phyloP scores from a whole-genome alignment of 2,888 invertebrate genomes.

The Drosophila sordidapex region DNA sequence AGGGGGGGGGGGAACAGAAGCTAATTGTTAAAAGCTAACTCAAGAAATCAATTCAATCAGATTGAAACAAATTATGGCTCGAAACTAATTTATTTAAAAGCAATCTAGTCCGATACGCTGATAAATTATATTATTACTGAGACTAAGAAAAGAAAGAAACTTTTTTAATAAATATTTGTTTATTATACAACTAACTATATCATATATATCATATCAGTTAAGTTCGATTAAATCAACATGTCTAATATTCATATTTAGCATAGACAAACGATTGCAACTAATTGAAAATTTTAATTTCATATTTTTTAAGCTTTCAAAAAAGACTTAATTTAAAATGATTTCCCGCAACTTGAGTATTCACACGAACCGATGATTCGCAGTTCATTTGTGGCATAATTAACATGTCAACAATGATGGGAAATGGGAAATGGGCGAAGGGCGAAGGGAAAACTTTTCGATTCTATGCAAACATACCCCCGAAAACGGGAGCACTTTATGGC shows the following conservation, averaged over 20 bases:
- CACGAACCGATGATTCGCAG: slow-evolving; percentile 31
- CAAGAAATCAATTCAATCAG: neutral
- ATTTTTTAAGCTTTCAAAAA: neutral
- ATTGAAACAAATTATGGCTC: neutral
- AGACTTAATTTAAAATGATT: neutral
- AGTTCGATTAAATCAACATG: neutral
- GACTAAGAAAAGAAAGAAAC: neutral
- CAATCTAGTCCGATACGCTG: neutral
- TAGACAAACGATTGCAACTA: too few species aligned
- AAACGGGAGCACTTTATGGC: slow-evolving; percentile 41
- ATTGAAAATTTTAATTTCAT: neutral
- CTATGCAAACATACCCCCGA: slow-evolving; percentile 26
- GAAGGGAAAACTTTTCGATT: slow-evolving; percentile 19
- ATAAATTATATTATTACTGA: neutral
- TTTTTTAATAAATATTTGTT: neutral
- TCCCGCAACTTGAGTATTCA: slow-evolving; percentile 19
- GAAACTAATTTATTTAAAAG: neutral
- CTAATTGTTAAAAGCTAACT: slow-evolving; percentile 1
- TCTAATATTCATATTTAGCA: neutral
- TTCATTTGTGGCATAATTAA: slow-evolving; percentile 50
- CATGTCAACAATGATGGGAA: slow-evolving; percentile 32
- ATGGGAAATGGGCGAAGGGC: neutral
- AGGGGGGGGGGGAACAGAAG: neutral
- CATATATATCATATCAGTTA: neutral
- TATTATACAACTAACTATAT: neutral